phyloP scores from a whole-genome alignment of 1,140 invertebrate genomes.

The Paralvinella palmiformis region DNA sequence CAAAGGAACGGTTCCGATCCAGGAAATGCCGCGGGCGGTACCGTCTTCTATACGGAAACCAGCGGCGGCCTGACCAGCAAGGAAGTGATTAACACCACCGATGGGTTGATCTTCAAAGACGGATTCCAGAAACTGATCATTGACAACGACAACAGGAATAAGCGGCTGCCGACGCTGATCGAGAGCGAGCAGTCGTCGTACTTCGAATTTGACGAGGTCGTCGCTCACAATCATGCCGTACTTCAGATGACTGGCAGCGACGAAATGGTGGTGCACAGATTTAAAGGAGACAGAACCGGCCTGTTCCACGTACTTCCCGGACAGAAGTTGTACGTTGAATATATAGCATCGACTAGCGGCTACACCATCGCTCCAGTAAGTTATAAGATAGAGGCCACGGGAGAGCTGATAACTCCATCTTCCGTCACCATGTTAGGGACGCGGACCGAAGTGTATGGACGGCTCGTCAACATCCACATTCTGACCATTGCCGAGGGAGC shows the following conservation, averaged over 20 bases:
- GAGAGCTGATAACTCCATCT: conserved; percentile 32
- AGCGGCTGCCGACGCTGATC: conserved; percentile 28
- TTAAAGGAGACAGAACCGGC: conserved; percentile 35
- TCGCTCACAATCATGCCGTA: conserved; percentile 29
- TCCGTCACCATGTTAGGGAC: conserved; percentile 36
- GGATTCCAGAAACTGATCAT: conserved; percentile 27
- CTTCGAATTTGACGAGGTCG: conserved; percentile 33
- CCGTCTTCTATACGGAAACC: conserved; percentile 30
- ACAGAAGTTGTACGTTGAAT: conserved; percentile 33
- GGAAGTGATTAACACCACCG: conserved; percentile 22
- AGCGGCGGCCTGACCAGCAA: conserved; percentile 22
- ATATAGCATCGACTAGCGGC: conserved; percentile 31
- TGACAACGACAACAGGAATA: conserved; percentile 37
- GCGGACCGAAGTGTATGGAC: conserved; percentile 27
- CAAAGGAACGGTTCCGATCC: conserved; percentile 9
- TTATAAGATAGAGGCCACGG: conserved; percentile 27
- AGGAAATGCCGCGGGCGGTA: conserved; percentile 31
- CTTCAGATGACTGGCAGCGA: conserved; percentile 26
- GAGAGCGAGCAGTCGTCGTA: conserved; percentile 21
- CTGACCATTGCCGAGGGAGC: conserved; percentile 35
- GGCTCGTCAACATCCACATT: conserved; percentile 33
- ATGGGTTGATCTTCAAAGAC: conserved; percentile 24
- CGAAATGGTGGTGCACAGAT: conserved; percentile 33
- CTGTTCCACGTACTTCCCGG: conserved; percentile 26
- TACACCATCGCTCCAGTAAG: conserved; percentile 40